Evolutionary conservation across 2,113 vertebrate genomes (phyloP), one percentile per base, ranked within the genome.

Genomic region (Chauna torquata): DNA sequence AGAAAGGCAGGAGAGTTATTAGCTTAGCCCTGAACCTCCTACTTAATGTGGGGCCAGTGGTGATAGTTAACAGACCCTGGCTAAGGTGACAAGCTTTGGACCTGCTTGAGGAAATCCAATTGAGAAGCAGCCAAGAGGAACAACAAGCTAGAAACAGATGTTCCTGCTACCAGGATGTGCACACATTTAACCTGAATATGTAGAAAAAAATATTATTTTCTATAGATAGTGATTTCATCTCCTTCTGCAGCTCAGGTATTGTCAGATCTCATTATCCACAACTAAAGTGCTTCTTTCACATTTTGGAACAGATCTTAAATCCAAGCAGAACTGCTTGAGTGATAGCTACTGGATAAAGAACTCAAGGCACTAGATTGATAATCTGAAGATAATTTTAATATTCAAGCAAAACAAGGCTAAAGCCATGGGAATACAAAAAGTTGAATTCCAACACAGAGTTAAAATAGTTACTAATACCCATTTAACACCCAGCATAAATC

Each of bases 121-220:
- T 99, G 99, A 99, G 99, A 99, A 98, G 99, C 99, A 99, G 98
- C 98, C 98, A 99, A 99, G 99, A 98, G 99, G 99, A 99, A 99
- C 99, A 99, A 98, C 98, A 98, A 98, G 99, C 98, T 96, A 98
- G 98, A 99, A 99, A 99, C 99, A 99, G 99, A 99, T 99, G 99
- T 99, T 99, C 98, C 97, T 97, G 97, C 99, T 97, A 98, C 98
- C 97, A 97, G 92, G 94, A 97, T 93, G 97, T 76, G 96, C 97
- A 95, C 97, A 88, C 97, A 94, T 97, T 98, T 98, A 98, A 97
- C 94, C 90, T 92, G 97, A 97, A 97, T 98, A 96, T 96, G 96
- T 94, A 96, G 96, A 91, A 95, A 97, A 92, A 97, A 98, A 96
- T 91, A 70, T 88, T 95, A 62, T 66, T 90, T 94, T 95, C 98